These are phyloP conservation scores for Acestrorhynchus altus DNA, from an alignment of 2,797 vertebrate genomes.

Conservation along the genomic window DNA sequence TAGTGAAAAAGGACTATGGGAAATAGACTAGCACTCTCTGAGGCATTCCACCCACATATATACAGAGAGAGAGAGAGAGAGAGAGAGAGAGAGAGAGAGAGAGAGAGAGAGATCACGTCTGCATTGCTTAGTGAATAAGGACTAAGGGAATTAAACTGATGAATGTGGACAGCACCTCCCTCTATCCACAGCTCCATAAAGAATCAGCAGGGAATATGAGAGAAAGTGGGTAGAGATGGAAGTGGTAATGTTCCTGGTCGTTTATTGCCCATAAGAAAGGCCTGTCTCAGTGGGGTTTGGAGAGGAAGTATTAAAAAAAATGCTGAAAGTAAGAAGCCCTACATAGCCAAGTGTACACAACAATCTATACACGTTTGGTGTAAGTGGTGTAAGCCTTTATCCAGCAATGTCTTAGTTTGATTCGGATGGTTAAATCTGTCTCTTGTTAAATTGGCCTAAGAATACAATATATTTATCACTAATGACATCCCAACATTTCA, in stretches of 20 bases:
- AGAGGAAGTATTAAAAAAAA: neutral
- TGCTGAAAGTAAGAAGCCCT: neutral
- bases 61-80: too few species aligned
- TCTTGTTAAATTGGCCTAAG: too few species aligned
- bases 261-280: neutral
- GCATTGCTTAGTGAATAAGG: slow-evolving; percentile 3
- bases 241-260: neutral
- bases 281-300: neutral
- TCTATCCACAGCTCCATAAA: neutral
- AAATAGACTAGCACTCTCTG: slow-evolving; percentile 17
- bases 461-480: accelerated
- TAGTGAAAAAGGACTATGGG: neutral
- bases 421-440: too few species aligned
- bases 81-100: neutral
- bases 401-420: too few species aligned
- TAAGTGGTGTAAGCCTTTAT: too few species aligned
- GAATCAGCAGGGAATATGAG: neutral
- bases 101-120: neutral
- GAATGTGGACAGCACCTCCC: neutral
- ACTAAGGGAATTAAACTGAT: neutral
- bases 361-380: too few species aligned
- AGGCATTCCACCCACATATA: slow-evolving; percentile 10
- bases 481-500: neutral
- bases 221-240: neutral
- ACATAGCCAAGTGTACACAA: too few species aligned